Evolutionary conservation across 2,113 vertebrate genomes (phyloP).

Genomic region (Bubo scandiacus): DNA sequence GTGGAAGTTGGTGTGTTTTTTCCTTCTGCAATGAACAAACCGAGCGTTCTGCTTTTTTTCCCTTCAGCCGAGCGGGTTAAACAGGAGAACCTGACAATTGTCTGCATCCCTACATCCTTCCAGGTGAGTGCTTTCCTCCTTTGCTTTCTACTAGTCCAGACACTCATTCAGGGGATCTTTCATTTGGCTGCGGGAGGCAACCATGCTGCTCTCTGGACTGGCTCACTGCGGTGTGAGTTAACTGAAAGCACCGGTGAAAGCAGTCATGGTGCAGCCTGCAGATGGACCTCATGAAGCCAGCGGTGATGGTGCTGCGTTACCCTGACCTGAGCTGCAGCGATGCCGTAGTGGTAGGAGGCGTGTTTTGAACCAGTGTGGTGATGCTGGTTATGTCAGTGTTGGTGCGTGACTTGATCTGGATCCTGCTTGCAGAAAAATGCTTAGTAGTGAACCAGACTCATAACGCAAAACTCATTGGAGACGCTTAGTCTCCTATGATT

Average conservation of each 20-base stretch:
- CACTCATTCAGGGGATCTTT: background rate
- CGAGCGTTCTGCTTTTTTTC: background rate
- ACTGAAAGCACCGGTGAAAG: background rate
- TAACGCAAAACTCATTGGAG: background rate
- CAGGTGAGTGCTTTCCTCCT: slow-evolving; percentile 76
- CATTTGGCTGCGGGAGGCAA: background rate
- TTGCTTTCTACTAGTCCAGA: background rate
- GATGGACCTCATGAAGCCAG: background rate
- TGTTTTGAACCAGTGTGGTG: background rate
- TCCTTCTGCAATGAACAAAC: background rate
- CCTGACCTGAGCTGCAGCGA: background rate
- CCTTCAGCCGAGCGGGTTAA: slow-evolving; percentile 88
- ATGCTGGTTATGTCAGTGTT: background rate
- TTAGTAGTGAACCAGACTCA: background rate
- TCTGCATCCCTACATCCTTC: slow-evolving; percentile 95
- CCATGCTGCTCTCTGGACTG: rapidly evolving
- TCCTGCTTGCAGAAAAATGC: background rate
- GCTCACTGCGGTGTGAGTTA: rapidly evolving
- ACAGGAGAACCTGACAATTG: slow-evolving; percentile 89
- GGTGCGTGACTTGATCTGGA: background rate
- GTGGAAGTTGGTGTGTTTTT: background rate
- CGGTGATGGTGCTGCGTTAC: background rate
- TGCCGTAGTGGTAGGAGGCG: background rate
- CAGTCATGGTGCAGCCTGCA: background rate
- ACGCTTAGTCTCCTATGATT: background rate